Evolutionary conservation across 2,797 vertebrate genomes (phyloP).

Genomic region (Nothura maculosa): DNA sequence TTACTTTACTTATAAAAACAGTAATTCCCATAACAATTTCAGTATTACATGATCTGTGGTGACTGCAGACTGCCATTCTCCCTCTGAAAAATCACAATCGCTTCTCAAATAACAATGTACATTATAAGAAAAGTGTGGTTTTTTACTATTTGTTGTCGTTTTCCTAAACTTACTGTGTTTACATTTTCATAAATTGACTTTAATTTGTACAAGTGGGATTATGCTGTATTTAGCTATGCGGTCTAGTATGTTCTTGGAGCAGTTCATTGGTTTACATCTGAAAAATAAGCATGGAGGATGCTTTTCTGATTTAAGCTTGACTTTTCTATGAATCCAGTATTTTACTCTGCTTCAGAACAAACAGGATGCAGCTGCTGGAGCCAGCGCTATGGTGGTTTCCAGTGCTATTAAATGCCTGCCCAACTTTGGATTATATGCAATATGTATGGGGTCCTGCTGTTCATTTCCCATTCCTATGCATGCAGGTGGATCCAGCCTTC

Average conservation of each 20-base stretch:
- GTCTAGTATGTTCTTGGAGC: background rate
- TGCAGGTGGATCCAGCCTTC: background rate
- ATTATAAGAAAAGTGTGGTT: background rate
- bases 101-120: background rate
- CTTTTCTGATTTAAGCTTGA: background rate
- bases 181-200: background rate
- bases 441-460: rapidly evolving
- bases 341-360: background rate
- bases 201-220: background rate
- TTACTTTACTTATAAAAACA: background rate
- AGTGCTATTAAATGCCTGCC: background rate
- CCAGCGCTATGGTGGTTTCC: background rate
- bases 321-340: background rate
- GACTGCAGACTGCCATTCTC: background rate
- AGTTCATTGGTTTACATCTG: background rate
- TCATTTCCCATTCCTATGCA: background rate
- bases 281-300: background rate
- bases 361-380: background rate
- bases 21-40: background rate
- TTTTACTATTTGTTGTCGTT: background rate
- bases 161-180: background rate
- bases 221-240: background rate
- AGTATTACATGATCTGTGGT: background rate
- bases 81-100: background rate
- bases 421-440: background rate